A percentile compares a stretch with the other conserved stretches of the same genome.
Evolutionary conservation across 2,888 invertebrate species (phyloP).

Genomic region (Trachelus iudaicus): DNA sequence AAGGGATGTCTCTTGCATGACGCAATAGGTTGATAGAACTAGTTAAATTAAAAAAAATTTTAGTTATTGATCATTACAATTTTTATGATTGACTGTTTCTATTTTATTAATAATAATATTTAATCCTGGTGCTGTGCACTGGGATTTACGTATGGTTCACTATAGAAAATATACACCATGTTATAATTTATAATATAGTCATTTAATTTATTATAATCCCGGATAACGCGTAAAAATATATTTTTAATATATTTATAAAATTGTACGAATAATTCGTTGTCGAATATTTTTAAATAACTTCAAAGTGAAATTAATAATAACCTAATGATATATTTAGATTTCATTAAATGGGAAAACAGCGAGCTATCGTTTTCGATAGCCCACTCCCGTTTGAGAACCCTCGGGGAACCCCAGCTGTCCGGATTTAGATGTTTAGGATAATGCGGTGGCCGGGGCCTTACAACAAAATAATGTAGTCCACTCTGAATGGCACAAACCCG

Average conservation of each 20-base stretch:
- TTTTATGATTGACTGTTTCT: neutral
- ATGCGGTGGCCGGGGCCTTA: constrained; percentile 59
- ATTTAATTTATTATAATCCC: neutral
- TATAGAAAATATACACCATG: neutral
- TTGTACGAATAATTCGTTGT: neutral
- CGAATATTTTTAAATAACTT: neutral
- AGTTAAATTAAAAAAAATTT: neutral
- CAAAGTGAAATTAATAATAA: neutral
- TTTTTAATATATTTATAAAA: neutral
- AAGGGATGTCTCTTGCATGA: neutral
- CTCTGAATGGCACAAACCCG: constrained; percentile 53
- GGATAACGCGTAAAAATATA: neutral
- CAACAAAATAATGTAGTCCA: constrained; percentile 64
- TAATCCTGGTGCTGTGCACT: neutral
- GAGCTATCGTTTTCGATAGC: neutral
- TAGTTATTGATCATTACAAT: neutral
- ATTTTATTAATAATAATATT: neutral
- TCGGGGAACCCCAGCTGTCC: constrained; percentile 59
- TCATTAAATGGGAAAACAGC: neutral
- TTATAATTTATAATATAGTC: neutral
- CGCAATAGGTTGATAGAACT: neutral
- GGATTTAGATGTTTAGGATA: constrained; percentile 67
- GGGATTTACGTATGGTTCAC: neutral
- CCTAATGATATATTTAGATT: neutral
- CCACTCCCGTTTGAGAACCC: constrained; percentile 47